phyloP scores from a whole-genome alignment of 2,888 invertebrate species.

The Drosophila subquinaria region DNA sequence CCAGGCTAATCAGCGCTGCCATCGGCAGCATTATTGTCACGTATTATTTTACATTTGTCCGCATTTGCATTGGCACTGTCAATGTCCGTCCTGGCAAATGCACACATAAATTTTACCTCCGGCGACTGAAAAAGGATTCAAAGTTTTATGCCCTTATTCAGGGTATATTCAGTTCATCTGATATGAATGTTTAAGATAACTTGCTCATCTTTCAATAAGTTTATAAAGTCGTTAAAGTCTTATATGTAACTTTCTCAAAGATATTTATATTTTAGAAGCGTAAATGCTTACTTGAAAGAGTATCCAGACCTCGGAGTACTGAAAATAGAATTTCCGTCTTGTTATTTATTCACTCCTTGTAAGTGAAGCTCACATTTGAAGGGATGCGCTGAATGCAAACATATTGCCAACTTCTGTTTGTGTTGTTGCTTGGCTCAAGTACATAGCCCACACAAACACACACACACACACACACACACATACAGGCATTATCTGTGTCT shows the following conservation, averaged over 20 bases:
- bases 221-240: too few species aligned
- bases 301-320: conserved; percentile 11
- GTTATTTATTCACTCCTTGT: conserved; percentile 70
- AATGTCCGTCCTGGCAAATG: conserved; percentile 27
- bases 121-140: conserved; percentile 18
- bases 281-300: neutral
- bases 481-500: neutral
- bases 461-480: neutral
- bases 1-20: conserved; percentile 65
- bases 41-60: conserved; percentile 70
- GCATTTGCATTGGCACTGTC: conserved; percentile 46
- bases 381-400: conserved; percentile 60
- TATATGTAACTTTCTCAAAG: too few species aligned
- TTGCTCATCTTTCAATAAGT: neutral
- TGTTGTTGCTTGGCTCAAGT: conserved; percentile 35
- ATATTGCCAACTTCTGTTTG: conserved; percentile 50
- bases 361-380: conserved; percentile 61
- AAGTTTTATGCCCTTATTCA: conserved; percentile 2
- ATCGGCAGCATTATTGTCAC: conserved; percentile 71
- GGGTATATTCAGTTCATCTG: neutral
- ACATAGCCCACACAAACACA: conserved; percentile 27
- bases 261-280: too few species aligned
- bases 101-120: conserved; percentile 34
- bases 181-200: neutral
- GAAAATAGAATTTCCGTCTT: conserved; percentile 6